Evolutionary conservation across 2,113 vertebrate genomes (phyloP).

Genomic region (human): GRCh38 chr15:36391001-36391500

Average conservation of each 20-base stretch:
- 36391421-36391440: conserved; percentile 3
- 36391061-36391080: background rate
- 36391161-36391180: conserved; percentile 25
- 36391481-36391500: conserved; percentile 46
- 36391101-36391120: background rate
- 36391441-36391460: conserved; percentile 44
- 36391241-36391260: conserved; percentile 66
- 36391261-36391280: conserved; percentile 53
- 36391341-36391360: conserved; percentile 55
- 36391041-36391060: background rate
- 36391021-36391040: background rate
- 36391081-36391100: background rate
- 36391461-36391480: conserved; percentile 51
- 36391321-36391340: conserved; percentile 68
- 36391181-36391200: conserved; percentile 37
- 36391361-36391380: conserved; percentile 56
- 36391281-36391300: conserved; percentile 47
- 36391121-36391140: background rate
- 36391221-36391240: conserved; percentile 69
- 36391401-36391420: conserved; percentile 48
- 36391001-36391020: background rate
- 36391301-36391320: conserved; percentile 70
- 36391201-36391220: conserved; percentile 61
- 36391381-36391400: conserved; percentile 63
- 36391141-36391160: background rate